Evolutionary conservation across 53 echinoderm and acorn worm species (phyloP).

Genomic region (Stichopus horrens): DNA sequence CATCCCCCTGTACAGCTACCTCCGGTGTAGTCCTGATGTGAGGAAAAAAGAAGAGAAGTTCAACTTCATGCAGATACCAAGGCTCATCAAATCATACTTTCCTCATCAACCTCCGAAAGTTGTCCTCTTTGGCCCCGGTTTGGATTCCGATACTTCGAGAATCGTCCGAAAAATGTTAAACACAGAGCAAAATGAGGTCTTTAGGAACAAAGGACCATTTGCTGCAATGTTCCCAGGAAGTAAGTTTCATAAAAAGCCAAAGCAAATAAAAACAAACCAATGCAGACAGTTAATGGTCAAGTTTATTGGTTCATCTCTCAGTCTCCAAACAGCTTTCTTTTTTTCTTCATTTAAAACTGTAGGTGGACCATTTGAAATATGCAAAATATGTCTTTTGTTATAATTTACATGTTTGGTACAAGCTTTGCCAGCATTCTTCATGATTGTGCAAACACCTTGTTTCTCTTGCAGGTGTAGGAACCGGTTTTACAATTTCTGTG

Average conservation of each 20-base stretch:
- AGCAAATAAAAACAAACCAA: too few relatives aligned
- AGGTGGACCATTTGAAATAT: too few relatives aligned
- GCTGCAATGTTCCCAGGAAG: conserved; percentile 89
- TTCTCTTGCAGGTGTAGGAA: conserved; percentile 78
- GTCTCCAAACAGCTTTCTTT: too few relatives aligned
- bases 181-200: conserved; percentile 58
- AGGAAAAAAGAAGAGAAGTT: conserved; percentile 55
- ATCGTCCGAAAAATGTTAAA: conserved; percentile 79
- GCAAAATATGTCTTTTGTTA: too few relatives aligned
- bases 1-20: conserved; percentile 57
- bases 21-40: conserved; percentile 79
- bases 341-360: too few relatives aligned
- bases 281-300: too few relatives aligned
- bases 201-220: conserved; percentile 77
- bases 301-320: too few relatives aligned
- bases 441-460: neutral
- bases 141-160: conserved; percentile 75
- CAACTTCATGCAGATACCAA: conserved; percentile 63
- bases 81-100: conserved; percentile 77
- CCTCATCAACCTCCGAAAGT: conserved; percentile 73
- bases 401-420: too few relatives aligned
- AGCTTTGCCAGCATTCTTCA: neutral
- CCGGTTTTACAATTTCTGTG: conserved; percentile 69
- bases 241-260: neutral
- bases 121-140: conserved; percentile 90